Evolutionary conservation across 1,140 invertebrate species (phyloP), one percentile per base, ranked within the genome.

Genomic region (Saccostrea echinata): DNA sequence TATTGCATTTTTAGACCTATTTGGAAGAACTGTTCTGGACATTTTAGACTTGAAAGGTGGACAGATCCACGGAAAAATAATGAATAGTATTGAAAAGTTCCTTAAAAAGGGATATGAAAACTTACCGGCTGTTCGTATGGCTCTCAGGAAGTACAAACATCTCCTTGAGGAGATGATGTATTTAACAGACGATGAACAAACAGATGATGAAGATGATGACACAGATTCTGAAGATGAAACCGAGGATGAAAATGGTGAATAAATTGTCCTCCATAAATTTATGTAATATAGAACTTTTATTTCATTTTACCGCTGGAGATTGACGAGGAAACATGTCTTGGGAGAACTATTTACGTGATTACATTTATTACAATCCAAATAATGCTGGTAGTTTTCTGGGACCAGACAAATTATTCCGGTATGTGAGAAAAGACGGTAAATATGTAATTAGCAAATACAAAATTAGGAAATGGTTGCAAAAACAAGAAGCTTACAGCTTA

Each of bases 391-490:
- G 84, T 71, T 85, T 71, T 33, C 68, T 3, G 30, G 84, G 84
- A 85, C 61, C 84, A 12, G 84, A 85, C 1, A 85, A 85, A 52
- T 51, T 85, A 64, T 85, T 68, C n/a, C 21, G 84, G 35, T 85
- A 24, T 76, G 84, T 85, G 35, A 71, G 35, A 27, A 64, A 85
- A 33, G 61, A 16, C 4, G 84, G 84, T 8, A 85, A 76, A 85
- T 86, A 52, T 64, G 35, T 64, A 1, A n/a, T 64, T 27, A 84
- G 88, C 43, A 88, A 88, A 71, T 86, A 88, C 9, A 84, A 84
- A 51, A 88, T 86, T 6, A 24, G 88, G 27, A 86, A 88, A 86
- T 86, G 88, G 84, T 68, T 88, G 33, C 88, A 86, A 84, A 33
- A 80, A 68, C 88, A 86, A 88, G 57, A 87, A 33, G 27, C 84